Evolutionary conservation across 2,888 invertebrate genomes (phyloP), one percentile per base, ranked within the genome.

Genomic region (Eupelmus urozonus): DNA sequence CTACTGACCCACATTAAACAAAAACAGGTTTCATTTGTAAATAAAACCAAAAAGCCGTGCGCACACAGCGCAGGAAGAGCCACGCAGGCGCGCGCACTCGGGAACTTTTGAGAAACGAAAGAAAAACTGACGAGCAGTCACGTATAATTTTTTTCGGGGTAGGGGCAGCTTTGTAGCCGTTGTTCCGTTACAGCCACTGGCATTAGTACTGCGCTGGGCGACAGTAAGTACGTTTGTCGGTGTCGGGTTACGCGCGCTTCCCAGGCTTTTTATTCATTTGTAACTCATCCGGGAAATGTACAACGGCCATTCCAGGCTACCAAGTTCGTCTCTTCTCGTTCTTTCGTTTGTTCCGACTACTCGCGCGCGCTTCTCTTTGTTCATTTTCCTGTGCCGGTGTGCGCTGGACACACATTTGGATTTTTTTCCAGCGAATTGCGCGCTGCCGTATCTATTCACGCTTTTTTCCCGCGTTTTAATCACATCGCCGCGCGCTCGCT

Each of bases 221-320:
- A 76, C 72, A 69, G 75, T 80, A 81, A 78, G 69, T 79, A 76
- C 76, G 69, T 67, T 79, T 79, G 55, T 59, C 76, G 67, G 75
- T 71, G 55, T 70, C 49, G 67, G 79, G 62, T 76, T 72, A 59
- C 49, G 42, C 63, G 78, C 74, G 18, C n/a, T 20, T n/a, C 40
- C 62, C 65, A 75, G 76, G 75, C 16, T 42, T 82, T 83, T 83
- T 83, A 82, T 83, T 81, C 81, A 82, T 82, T 80, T 80, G 81
- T 65, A 83, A 82, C 80, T 84, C 83, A 83, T 83, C 78, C 82
- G 82, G 82, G 81, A 85, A 85, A 85, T 84, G 82, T 82, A 45
- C 45, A 45, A 13, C 16, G 13, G 74, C 81, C 81, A 73, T 82
- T 65, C 70, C 63, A 65, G 63, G 51, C 75, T 76, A 71, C 80